These are phyloP conservation scores for Hydraecia micacea DNA, from an alignment of 2,888 invertebrate genomes.

Conservation along the genomic window DNA sequence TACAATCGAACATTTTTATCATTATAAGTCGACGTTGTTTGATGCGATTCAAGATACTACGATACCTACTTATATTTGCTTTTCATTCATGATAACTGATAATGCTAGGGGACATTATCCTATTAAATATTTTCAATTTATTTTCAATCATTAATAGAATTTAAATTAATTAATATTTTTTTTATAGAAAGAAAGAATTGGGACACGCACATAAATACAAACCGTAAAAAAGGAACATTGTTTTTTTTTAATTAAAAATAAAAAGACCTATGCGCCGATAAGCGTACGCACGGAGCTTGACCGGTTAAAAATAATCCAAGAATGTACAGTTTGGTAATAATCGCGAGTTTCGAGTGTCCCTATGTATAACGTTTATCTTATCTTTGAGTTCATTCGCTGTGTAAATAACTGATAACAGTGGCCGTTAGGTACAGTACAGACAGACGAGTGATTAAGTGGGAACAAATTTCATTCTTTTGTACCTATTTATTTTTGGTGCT, in stretches of 20 bases:
- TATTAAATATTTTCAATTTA: background rate
- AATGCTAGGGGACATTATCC: background rate
- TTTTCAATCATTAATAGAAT: background rate
- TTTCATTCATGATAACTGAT: slow-evolving; percentile 22
- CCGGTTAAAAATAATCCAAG: slow-evolving; percentile 31
- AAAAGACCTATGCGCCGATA: no score
- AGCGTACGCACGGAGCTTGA: no score
- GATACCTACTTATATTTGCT: slow-evolving; percentile 1
- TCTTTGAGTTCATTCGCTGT: slow-evolving; percentile 82
- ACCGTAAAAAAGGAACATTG: no score
- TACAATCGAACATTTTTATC: slow-evolving; percentile 15
- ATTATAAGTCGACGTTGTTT: slow-evolving; percentile 8
- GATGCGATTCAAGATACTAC: slow-evolving; percentile 16
- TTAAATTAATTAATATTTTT: no score
- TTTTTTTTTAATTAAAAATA: no score
- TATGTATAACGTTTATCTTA: slow-evolving; percentile 79
- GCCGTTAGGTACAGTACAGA: slow-evolving; percentile 69
- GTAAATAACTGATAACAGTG: slow-evolving; percentile 85
- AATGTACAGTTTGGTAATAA: slow-evolving; percentile 54
- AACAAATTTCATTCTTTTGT: slow-evolving; percentile 28
- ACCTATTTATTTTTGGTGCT: slow-evolving; percentile 19
- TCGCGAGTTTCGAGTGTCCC: slow-evolving; percentile 59
- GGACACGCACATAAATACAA: no score
- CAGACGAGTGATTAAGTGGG: slow-evolving; percentile 58
- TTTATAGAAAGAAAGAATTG: no score